Evolutionary conservation across 2,113 vertebrate genomes (phyloP), one percentile per base, ranked within the genome.

Genomic region (Vicugna pacos): DNA sequence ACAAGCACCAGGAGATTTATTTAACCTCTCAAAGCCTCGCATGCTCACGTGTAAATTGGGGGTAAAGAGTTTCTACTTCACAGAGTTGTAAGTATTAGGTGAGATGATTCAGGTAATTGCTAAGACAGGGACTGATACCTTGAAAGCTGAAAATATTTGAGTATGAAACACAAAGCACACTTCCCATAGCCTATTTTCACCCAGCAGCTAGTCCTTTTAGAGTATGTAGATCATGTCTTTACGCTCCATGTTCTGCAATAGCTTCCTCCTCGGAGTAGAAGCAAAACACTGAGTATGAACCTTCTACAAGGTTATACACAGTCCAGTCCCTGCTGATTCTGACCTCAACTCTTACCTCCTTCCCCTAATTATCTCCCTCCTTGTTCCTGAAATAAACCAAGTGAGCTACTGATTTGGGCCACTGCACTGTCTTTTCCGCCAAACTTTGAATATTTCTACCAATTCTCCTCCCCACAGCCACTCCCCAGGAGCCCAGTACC

Each of bases 371-470:
- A 17, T 58, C 24, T 67, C 56, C 12, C 14, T 76, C 35, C 10
- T 75, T 92, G 5, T 1, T 77, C 54, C n/a, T 82, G 26, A 87
- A 82, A 93, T 50, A 86, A 86, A 89, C 48, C n/a, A 80, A 32
- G 11, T 1, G 19, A 60, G 11, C 0, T 80, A 17, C 32, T 54
- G 13, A 52, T 58, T 81, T 70, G 26, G 65, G 10, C 13, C 8
- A 19, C 4, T n/a, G 28, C 5, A 13, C 42, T 75, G 35, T 56
- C 35, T 24, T 62, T 56, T 60, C 2, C 8, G 14, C 16, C 52
- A 73, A 88, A 67, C 9, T 7, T 50, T 65, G 28, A 83, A 13
- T 8, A 73, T 91, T 65, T 72, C 30, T 4, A 56, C 4, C 15
- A 81, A 28, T n/a, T 46, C 2, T 3, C 9, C 2, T 3, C 9